Conservation (phyloP, 64 coral and sea anemone species). For the Actinia tenebrosa region DNA sequence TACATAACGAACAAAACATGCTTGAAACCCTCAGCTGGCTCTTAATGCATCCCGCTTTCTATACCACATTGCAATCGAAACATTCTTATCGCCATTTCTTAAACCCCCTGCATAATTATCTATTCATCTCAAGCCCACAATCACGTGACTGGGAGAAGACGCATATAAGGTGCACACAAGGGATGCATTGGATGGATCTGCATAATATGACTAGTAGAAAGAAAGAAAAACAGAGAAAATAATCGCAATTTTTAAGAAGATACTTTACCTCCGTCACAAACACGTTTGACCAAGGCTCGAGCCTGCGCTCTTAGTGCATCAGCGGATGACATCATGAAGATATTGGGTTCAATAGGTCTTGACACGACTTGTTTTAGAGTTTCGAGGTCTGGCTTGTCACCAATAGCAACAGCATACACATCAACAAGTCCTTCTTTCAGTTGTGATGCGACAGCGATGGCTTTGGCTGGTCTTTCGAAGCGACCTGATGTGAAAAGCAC, state of each 20-base stretch:
- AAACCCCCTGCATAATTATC: too few relatives aligned
- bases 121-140: too few relatives aligned
- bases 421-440: slow-evolving; percentile 17
- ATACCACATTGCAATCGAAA: too few relatives aligned
- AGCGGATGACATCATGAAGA: slow-evolving; percentile 45
- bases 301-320: slow-evolving; percentile 28
- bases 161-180: too few relatives aligned
- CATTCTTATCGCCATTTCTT: too few relatives aligned
- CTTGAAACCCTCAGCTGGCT: too few relatives aligned
- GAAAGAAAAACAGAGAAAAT: neutral
- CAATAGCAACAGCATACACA: slow-evolving; percentile 38
- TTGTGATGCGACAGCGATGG: slow-evolving; percentile 23
- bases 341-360: slow-evolving; percentile 37
- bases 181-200: too few relatives aligned
- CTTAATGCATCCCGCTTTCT: too few relatives aligned
- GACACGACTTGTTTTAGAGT: slow-evolving; percentile 36
- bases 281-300: slow-evolving; percentile 38
- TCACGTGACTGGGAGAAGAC: too few relatives aligned
- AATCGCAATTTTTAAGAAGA: neutral
- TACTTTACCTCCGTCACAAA: slow-evolving; percentile 55
- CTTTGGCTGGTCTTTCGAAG: slow-evolving; percentile 10
- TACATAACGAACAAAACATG: too few relatives aligned
- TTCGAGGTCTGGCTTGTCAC: slow-evolving; percentile 32
- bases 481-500: slow-evolving; percentile 51
- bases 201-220: too few relatives aligned